Conservation (phyloP, 2,888 invertebrate genomes). For the Prenolepis imparis region DNA sequence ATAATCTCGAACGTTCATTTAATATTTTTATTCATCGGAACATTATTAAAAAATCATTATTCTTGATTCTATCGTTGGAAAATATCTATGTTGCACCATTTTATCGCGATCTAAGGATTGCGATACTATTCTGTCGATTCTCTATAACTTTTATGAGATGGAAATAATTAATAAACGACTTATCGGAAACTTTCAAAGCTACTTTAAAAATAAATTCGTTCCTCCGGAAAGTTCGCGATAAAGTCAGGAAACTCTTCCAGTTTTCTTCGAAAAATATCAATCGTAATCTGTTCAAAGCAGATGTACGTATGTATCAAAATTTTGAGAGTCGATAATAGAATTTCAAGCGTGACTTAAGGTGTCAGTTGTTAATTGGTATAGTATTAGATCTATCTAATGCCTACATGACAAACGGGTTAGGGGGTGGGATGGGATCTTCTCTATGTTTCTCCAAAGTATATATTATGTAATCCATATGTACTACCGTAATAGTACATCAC, state of each 20-base stretch:
- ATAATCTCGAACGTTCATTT: constrained; percentile 13
- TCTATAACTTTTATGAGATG: neutral
- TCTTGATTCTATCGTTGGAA: constrained; percentile 12
- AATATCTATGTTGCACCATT: neutral
- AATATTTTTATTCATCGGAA: constrained; percentile 7
- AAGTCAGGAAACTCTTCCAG: constrained; percentile 11
- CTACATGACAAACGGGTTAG: constrained; percentile 21
- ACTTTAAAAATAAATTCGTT: constrained; percentile 22
- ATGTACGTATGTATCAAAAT: constrained; percentile 52
- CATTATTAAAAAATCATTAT: constrained; percentile 20
- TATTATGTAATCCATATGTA: constrained; percentile 47
- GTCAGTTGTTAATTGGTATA: constrained; percentile 64
- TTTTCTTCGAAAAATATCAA: constrained; percentile 39
- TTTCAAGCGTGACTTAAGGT: constrained; percentile 66
- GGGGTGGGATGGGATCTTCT: constrained; percentile 52
- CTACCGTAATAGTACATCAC: neutral
- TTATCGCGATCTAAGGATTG: neutral
- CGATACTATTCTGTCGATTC: neutral
- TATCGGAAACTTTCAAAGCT: neutral
- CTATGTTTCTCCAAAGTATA: constrained; percentile 68
- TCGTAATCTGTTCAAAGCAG: constrained; percentile 24
- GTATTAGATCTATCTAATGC: constrained; percentile 71
- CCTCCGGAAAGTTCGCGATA: constrained; percentile 5
- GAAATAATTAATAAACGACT: constrained; percentile 29
- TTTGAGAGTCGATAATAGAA: constrained; percentile 52